Percentiles rank a stretch among this genome's conserved stretches.
Evolutionary conservation across 2,888 invertebrate genomes (phyloP).

Genomic region (Gortyna flavago): DNA sequence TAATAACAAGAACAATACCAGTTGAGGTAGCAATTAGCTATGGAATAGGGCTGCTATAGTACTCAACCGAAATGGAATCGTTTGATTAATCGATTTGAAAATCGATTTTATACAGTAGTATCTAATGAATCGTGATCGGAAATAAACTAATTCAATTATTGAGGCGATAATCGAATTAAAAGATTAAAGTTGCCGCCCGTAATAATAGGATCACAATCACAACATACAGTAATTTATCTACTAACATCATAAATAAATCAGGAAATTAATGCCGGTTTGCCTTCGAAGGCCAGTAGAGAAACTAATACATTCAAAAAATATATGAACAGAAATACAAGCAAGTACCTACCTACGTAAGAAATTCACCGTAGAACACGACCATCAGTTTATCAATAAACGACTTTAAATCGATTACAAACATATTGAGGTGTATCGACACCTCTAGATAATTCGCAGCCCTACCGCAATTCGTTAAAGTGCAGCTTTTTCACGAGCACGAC

Average conservation of each 20-base stretch:
- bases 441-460: slow-evolving; percentile 53
- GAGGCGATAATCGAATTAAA: slow-evolving; percentile 22
- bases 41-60: slow-evolving; percentile 57
- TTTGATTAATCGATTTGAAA: slow-evolving; percentile 29
- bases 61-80: slow-evolving; percentile 27
- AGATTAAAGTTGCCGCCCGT: slow-evolving; percentile 31
- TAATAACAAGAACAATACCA: slow-evolving; percentile 76
- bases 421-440: not conserved
- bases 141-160: slow-evolving; percentile 28
- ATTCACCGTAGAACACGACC: not conserved
- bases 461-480: slow-evolving; percentile 81
- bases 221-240: not conserved
- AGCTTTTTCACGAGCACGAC: slow-evolving; percentile 77
- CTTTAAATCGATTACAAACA: slow-evolving; percentile 23
- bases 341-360: not conserved
- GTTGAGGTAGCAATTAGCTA: slow-evolving; percentile 74
- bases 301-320: too few species aligned
- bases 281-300: not conserved
- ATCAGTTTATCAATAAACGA: not conserved
- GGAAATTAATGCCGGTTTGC: not conserved
- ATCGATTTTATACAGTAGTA: slow-evolving; percentile 41
- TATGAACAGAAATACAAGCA: not conserved
- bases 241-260: not conserved
- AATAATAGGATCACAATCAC: slow-evolving; percentile 3
- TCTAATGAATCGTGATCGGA: slow-evolving; percentile 10